These are phyloP conservation scores for Leptinotarsa juncta DNA, from an alignment of 2,888 invertebrate genomes.

Conservation along the genomic window DNA sequence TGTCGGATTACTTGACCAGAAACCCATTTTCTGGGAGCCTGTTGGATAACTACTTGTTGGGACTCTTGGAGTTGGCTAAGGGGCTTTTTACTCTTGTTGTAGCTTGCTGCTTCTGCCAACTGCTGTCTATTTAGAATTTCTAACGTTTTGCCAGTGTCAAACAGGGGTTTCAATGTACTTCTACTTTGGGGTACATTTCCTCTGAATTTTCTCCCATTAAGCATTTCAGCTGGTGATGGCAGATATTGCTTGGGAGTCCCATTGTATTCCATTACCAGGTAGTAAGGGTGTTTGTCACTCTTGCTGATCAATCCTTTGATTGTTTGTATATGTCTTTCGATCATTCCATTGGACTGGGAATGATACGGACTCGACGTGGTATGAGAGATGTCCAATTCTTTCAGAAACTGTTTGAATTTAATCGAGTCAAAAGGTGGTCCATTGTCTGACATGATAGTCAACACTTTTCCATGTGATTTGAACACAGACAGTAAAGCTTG, in stretches of 20 bases:
- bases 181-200: background rate
- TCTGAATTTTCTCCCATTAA: background rate
- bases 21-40: too few species aligned
- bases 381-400: background rate
- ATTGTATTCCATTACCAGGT: background rate
- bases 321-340: background rate
- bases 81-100: too few species aligned
- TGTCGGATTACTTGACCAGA: too few species aligned
- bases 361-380: background rate
- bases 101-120: too few species aligned
- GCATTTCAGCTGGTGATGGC: slow-evolving; percentile 9
- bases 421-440: slow-evolving; percentile 20
- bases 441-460: slow-evolving; percentile 1
- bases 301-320: too few species aligned
- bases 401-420: slow-evolving; percentile 4
- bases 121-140: too few species aligned
- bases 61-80: too few species aligned
- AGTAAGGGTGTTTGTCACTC: background rate
- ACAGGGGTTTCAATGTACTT: slow-evolving; percentile 6
- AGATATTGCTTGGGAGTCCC: background rate
- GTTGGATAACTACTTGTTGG: too few species aligned
- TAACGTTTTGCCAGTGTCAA: background rate
- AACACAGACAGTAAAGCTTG: slow-evolving; percentile 4
- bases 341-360: background rate
- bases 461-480: slow-evolving; percentile 6